Conservation (phyloP, 2,113 vertebrate species). For the Collichthys lucidus region DNA sequence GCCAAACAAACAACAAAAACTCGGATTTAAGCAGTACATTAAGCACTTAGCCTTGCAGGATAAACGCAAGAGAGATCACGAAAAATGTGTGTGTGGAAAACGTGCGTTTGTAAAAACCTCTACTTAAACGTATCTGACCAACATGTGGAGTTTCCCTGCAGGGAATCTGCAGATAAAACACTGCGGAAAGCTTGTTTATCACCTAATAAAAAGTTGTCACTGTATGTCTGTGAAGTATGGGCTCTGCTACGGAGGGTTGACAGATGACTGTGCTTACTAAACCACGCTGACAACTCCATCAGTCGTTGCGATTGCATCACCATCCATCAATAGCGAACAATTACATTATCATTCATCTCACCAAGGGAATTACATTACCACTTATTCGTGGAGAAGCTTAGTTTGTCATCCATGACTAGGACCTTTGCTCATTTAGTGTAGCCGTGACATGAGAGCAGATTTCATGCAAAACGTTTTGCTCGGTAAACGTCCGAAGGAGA, state of each 20-base stretch:
- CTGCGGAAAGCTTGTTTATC: conserved; percentile 20
- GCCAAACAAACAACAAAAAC: no score
- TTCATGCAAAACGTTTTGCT: neutral
- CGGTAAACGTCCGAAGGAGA: no score
- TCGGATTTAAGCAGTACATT: no score
- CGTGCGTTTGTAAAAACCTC: neutral
- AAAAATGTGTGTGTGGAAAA: neutral
- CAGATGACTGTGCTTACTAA: conserved; percentile 49
- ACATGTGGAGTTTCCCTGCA: neutral
- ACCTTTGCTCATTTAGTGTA: neutral
- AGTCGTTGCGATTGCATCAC: conserved; percentile 38
- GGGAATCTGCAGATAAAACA: neutral
- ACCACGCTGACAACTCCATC: conserved; percentile 52
- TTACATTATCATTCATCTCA: conserved; percentile 37
- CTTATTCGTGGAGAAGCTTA: conserved; percentile 21
- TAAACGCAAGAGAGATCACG: neutral
- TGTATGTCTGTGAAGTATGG: conserved; percentile 39
- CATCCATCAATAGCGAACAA: conserved; percentile 41
- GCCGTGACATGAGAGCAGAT: neutral
- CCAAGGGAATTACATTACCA: conserved; percentile 30
- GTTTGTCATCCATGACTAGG: neutral
- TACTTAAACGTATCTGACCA: neutral
- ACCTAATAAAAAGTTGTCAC: conserved; percentile 43
- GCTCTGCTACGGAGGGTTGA: conserved; percentile 19
- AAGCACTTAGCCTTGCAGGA: no score